These are phyloP conservation scores for Esox lucius DNA, from an alignment of 2,797 vertebrate genomes.

Conservation along the genomic window DNA sequence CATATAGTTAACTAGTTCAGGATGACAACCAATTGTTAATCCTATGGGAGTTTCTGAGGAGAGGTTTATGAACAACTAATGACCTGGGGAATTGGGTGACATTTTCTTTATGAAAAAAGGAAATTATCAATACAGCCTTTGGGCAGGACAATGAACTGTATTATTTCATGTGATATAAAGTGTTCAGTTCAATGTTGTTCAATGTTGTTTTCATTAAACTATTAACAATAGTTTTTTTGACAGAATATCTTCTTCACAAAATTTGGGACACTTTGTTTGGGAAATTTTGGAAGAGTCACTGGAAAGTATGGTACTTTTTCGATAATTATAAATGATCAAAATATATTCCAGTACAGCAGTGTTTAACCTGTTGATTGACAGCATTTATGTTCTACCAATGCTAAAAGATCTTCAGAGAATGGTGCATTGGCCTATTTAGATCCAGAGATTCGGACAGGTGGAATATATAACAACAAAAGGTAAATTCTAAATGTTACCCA, in stretches of 20 bases:
- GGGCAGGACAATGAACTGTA: too few relatives aligned
- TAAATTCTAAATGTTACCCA: neutral
- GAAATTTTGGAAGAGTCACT: constrained; percentile 10
- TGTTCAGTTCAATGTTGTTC: too few relatives aligned
- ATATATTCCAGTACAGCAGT: neutral
- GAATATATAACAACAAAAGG: neutral
- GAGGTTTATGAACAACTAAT: neutral
- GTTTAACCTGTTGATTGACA: neutral
- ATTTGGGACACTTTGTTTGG: constrained; percentile 15
- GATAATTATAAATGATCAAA: neutral
- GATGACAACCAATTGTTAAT: neutral
- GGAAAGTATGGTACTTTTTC: constrained; percentile 11
- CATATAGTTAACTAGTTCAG: too few relatives aligned
- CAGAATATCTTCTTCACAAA: constrained; percentile 20
- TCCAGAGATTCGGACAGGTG: neutral
- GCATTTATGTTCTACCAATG: neutral
- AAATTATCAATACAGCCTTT: neutral
- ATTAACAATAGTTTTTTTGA: neutral
- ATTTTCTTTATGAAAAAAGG: neutral
- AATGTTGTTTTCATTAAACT: too few relatives aligned
- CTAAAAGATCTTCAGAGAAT: neutral
- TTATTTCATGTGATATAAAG: too few relatives aligned
- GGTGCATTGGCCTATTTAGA: neutral
- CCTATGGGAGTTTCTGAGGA: neutral
- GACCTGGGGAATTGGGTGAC: neutral